Conservation (phyloP, 2,888 invertebrate genomes). For the Tupiocoris notatus region DNA sequence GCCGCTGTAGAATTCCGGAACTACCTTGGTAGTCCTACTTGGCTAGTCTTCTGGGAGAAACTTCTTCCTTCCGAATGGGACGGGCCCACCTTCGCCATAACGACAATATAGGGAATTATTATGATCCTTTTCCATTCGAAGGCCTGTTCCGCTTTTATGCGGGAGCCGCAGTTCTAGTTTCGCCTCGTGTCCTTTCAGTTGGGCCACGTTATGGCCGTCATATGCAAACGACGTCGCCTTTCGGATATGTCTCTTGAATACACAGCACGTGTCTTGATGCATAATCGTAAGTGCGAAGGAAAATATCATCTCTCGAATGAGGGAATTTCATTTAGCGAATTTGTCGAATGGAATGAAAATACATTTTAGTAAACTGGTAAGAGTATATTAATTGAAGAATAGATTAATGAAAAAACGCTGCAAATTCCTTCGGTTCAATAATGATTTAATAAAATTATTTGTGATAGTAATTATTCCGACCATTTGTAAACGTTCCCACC, state of each 20-base stretch:
- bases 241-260: neutral
- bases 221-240: neutral
- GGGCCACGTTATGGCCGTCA: neutral
- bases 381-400: no score
- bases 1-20: neutral
- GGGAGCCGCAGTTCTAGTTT: neutral
- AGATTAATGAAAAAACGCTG: no score
- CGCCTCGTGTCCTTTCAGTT: neutral
- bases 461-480: no score
- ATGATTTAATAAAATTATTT: no score
- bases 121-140: neutral
- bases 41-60: neutral
- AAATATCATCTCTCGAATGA: no score
- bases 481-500: no score
- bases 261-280: neutral
- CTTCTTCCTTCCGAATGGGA: neutral
- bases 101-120: neutral
- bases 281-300: neutral
- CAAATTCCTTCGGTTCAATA: no score
- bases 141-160: neutral
- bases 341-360: no score
- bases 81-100: neutral
- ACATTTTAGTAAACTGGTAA: no score
- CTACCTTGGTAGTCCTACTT: neutral
- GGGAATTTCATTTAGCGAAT: no score